Evolutionary conservation across 2,888 invertebrate genomes (phyloP).

Genomic region (Thymelicus sylvestris): DNA sequence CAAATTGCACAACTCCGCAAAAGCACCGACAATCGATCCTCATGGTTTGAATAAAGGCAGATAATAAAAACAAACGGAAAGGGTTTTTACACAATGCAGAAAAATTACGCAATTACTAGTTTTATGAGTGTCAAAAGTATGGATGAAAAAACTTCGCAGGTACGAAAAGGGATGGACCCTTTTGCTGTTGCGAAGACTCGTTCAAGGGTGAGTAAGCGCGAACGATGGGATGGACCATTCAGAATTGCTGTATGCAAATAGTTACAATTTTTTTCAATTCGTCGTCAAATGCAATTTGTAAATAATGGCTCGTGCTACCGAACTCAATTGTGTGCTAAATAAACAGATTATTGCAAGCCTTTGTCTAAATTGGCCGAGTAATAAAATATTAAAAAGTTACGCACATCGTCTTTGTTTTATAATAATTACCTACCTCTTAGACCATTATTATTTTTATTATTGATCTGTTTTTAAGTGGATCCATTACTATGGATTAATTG

Average conservation of each 20-base stretch:
- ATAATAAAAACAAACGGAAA: constrained; percentile 82
- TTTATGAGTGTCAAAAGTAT: constrained; percentile 65
- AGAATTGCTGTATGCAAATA: constrained; percentile 71
- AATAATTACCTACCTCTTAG: neutral
- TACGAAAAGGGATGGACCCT: constrained; percentile 70
- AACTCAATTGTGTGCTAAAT: constrained; percentile 63
- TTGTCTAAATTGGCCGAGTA: constrained; percentile 21
- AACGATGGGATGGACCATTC: constrained; percentile 39
- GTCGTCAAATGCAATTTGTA: constrained; percentile 56
- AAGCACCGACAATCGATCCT: constrained; percentile 68
- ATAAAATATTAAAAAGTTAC: constrained; percentile 6
- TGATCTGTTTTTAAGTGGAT: neutral
- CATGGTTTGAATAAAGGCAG: constrained; percentile 67
- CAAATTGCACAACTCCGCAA: constrained; percentile 77
- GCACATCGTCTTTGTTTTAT: constrained; percentile 8
- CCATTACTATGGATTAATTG: neutral
- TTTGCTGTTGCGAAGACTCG: constrained; percentile 56
- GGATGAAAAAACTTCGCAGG: constrained; percentile 74
- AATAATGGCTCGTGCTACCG: constrained; percentile 61
- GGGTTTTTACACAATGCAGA: constrained; percentile 83
- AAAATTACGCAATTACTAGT: constrained; percentile 80
- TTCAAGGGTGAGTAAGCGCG: constrained; percentile 41
- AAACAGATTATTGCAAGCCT: constrained; percentile 57
- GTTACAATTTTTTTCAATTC: constrained; percentile 59
- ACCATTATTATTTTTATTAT: neutral